Base-by-base conservation (phyloP, 2,113 vertebrate species). In the Caranx melampygus region DNA sequence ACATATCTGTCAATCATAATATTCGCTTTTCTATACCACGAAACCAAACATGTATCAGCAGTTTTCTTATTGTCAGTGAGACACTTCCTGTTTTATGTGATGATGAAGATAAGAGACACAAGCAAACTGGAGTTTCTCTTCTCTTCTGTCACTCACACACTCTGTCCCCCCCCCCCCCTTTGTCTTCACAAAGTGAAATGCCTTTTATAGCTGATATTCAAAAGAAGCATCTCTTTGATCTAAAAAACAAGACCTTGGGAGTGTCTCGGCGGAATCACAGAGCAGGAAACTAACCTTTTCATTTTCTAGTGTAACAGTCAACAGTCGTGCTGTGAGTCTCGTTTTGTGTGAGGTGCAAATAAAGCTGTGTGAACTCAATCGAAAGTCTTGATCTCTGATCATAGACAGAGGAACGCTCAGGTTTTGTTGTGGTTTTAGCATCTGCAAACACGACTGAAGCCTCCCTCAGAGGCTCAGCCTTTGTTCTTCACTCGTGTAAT, bases 271-370 rank as follows among this genome's bases (percentile, higher is more conserved):
- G 49, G 73, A 87, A 76, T 60, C 67, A 68, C 67, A 70, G 45
- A 86, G 72, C 49, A 62, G 67, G 16, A 44, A 62, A 79, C 72
- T 71, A 78, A 69, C 74, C 58, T 81, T 87, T 82, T 45, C 26
- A 26, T 87, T 61, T 85, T 61, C 45, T 70, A 31, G 63, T 79
- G 73, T 79, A 82, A 77, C 75, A 42, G 62, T 61, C 72, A 62
- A 33, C 54, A 58, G 55, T 10, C 13, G 45, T 42, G 65, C 73
- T 75, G 58, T 15, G 49, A 72, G 74, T 18, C 49, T 75, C 21
- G n/a, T 73, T 81, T 47, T 86, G 66, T 84, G 64, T 83, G 84
- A 87, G 88, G 85, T 83, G 74, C 72, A 88, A 85, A 85, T 81
- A 79, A 64, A 82, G 37, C 40, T 16, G 42, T 82, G 18, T 77